These are phyloP conservation scores for Limnephilus auricula DNA, from an alignment of 2,888 invertebrate species.

Conservation along the genomic window DNA sequence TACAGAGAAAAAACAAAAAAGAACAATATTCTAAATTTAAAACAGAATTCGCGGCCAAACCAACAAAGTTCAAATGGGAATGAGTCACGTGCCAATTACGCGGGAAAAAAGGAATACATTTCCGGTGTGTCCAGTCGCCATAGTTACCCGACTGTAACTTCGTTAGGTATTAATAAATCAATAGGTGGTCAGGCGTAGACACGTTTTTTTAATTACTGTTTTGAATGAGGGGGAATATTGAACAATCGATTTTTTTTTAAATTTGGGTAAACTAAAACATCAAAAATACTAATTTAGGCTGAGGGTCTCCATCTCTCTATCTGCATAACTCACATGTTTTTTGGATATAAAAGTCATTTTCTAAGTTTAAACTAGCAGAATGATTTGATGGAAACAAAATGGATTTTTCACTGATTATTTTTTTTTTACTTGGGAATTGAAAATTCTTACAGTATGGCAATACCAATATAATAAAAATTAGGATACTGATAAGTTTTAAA, in stretches of 20 bases:
- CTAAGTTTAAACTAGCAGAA: too few species aligned
- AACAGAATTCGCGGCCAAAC: slow-evolving; percentile 43
- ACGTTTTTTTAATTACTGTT: neutral
- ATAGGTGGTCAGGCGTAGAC: neutral
- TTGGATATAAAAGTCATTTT: too few species aligned
- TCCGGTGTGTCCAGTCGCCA: slow-evolving; percentile 46
- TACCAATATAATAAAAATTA: too few species aligned
- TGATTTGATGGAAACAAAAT: too few species aligned
- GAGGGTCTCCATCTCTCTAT: too few species aligned
- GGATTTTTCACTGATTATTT: too few species aligned
- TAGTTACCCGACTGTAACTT: slow-evolving; percentile 38
- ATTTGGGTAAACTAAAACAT: neutral
- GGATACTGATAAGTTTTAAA: too few species aligned
- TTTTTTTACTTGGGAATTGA: too few species aligned
- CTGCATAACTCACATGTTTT: too few species aligned
- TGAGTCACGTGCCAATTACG: slow-evolving; percentile 51
- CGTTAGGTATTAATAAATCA: slow-evolving; percentile 24
- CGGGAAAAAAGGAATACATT: slow-evolving; percentile 47
- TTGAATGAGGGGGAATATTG: neutral
- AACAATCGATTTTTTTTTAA: neutral
- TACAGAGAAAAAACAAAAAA: neutral
- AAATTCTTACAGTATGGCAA: too few species aligned
- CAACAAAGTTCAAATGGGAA: slow-evolving; percentile 6
- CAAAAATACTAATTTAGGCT: neutral
- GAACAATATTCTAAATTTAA: slow-evolving; percentile 29